Conservation (phyloP, 2,113 vertebrate genomes). For the Antechinus stuartii region DNA sequence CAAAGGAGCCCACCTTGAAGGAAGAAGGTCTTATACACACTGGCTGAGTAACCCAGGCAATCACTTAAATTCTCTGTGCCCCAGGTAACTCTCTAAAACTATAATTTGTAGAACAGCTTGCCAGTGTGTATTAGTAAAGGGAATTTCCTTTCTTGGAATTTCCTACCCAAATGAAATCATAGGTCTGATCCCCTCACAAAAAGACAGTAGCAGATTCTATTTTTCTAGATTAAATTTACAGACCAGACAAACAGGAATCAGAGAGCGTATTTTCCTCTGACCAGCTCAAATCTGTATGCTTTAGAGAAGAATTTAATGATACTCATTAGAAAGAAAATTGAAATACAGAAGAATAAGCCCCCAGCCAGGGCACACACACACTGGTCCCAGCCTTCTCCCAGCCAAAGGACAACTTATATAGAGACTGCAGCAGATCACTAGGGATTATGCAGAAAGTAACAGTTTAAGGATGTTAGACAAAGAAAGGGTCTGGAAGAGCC, state of each 20-base stretch:
- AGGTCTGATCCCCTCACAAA: not conserved
- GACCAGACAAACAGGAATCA: conserved; percentile 20
- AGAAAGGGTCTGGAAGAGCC: not conserved
- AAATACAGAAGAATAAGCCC: not conserved
- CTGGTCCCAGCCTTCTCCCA: not conserved
- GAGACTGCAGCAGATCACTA: not conserved
- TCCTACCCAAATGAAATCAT: not conserved
- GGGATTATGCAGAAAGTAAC: not conserved
- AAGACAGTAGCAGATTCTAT: conserved; percentile 2
- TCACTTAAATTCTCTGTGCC: not conserved
- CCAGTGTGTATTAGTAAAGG: not conserved
- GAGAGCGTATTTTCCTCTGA: not conserved
- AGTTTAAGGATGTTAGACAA: not conserved
- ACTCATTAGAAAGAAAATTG: not conserved
- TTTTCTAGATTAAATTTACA: conserved; percentile 33
- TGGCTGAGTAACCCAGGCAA: not conserved
- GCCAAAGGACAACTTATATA: not conserved
- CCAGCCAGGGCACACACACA: not conserved
- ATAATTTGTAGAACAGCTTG: not conserved
- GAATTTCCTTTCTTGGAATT: not conserved
- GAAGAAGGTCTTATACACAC: not conserved
- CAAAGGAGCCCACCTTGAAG: not conserved
- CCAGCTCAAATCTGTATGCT: conserved; percentile 10
- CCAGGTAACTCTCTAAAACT: not conserved
- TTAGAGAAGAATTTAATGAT: conserved; percentile 32